phyloP scores from a whole-genome alignment of 2,888 invertebrate genomes.

The Drosophila subquinaria region DNA sequence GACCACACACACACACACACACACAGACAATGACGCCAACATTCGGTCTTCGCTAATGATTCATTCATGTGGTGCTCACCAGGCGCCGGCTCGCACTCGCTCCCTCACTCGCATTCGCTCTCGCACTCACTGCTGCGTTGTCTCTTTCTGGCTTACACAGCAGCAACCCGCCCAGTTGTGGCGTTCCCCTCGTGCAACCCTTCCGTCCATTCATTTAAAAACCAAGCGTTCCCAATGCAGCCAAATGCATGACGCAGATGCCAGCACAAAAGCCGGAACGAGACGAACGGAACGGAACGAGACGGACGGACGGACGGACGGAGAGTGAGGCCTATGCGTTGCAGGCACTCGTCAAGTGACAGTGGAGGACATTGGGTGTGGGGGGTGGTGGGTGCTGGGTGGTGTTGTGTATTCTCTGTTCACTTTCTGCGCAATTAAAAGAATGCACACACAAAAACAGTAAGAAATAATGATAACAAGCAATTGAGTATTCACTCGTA shows the following conservation, averaged over 20 bases:
- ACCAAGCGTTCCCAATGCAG: constrained; percentile 53
- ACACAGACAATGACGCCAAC: constrained; percentile 71
- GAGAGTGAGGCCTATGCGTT: constrained; percentile 47
- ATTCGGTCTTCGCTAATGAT: constrained; percentile 69
- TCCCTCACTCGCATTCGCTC: constrained; percentile 2
- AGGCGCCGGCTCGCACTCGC: constrained; percentile 35
- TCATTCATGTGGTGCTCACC: constrained; percentile 69
- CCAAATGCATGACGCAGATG: constrained; percentile 78
- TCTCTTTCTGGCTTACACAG: constrained; percentile 22
- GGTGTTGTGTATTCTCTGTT: constrained; percentile 4
- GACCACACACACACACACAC: constrained; percentile 10
- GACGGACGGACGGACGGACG: neutral
- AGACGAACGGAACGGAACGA: constrained; percentile 1
- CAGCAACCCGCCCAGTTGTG: constrained; percentile 4
- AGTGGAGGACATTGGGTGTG: neutral
- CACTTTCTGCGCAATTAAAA: constrained; percentile 45
- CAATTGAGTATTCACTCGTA: too few species aligned
- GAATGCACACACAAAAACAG: constrained; percentile 21
- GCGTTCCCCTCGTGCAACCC: neutral
- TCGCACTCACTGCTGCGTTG: neutral
- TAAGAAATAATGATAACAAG: constrained; percentile 19
- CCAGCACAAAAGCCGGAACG: constrained; percentile 48
- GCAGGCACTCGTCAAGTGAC: constrained; percentile 28
- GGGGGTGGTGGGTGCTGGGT: neutral
- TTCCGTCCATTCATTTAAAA: constrained; percentile 14